A percentile compares a stretch with the other conserved stretches of the same genome.
These are phyloP conservation scores for Hyperoodon ampullatus DNA, from an alignment of 2,113 vertebrate genomes.

Conservation along the genomic window DNA sequence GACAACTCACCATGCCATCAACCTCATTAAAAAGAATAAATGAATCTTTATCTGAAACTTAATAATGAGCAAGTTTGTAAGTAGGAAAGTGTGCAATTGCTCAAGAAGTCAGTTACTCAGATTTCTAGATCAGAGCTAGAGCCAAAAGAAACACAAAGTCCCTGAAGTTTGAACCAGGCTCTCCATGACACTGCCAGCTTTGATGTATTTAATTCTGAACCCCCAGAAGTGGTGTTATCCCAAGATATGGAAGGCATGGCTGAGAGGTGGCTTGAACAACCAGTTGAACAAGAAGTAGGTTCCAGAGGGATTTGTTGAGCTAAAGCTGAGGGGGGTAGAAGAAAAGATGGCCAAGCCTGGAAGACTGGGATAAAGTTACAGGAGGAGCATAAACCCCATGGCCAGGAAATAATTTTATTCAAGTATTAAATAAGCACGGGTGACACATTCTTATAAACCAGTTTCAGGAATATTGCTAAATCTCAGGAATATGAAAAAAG, in stretches of 20 bases:
- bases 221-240: background rate
- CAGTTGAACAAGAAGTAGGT: background rate
- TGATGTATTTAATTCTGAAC: background rate
- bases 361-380: background rate
- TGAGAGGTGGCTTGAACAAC: background rate
- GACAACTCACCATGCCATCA: background rate
- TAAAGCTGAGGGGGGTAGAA: background rate
- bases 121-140: background rate
- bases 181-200: background rate
- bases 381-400: background rate
- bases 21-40: background rate
- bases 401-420: constrained; percentile 27
- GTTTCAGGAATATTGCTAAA: constrained; percentile 4
- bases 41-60: background rate
- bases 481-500: background rate
- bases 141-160: background rate
- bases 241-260: background rate
- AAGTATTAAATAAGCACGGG: constrained; percentile 45
- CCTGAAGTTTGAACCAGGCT: background rate
- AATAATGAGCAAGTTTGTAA: background rate
- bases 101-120: background rate
- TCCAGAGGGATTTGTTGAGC: background rate
- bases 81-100: accelerated
- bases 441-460: constrained; percentile 12
- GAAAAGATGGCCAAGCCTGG: background rate